Base-by-base conservation (phyloP, 2,113 vertebrate genomes). In the Bombycilla garrulus region DNA sequence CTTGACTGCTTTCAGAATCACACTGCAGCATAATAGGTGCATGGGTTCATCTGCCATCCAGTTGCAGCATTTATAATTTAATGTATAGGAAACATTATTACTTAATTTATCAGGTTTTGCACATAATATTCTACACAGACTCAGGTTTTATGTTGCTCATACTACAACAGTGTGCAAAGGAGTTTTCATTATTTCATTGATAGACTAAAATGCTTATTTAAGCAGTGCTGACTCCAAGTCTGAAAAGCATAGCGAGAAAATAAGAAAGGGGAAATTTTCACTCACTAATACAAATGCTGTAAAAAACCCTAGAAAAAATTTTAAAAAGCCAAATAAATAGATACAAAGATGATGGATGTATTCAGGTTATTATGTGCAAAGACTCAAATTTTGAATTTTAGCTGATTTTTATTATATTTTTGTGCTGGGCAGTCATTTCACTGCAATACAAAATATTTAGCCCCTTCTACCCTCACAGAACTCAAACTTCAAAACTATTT, bases 391-490 rank as follows among this genome's bases (percentile, higher is more conserved):
- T 48, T 65, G 1, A 48, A 53, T 62, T 67, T 80, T 48, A 48
- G 10, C 12, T 71, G 11, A 48, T 51, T 82, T 65, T 70, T 65
- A 1, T 3, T 35, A 10, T 44, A 47, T 53, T 80, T 86, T 56
- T 14, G 53, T 83, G 42, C 1, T 16, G 7, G 54, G 11, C 1
- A 50, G 22, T 53, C 0, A 1, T 45, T 84, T 78, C 12, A 54
- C 45, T 72, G 22, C 6, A 53, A 25, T 11, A 61, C 13, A 65
- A 69, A 62, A 69, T 69, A 70, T 51, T 82, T 70, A 48, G 6
- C 13, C 14, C 11, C 79, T 79, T 54, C 5, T 38, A 51, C 7
- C 1, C 10, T 51, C 9, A 17, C 3, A 44, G 44, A 57, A n/a
- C 5, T 67, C 5, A 48, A 65, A 36, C 47, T 21, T 69, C n/a